phyloP scores from a whole-genome alignment of 2,797 vertebrate species.

The Sus cebifrons region DNA sequence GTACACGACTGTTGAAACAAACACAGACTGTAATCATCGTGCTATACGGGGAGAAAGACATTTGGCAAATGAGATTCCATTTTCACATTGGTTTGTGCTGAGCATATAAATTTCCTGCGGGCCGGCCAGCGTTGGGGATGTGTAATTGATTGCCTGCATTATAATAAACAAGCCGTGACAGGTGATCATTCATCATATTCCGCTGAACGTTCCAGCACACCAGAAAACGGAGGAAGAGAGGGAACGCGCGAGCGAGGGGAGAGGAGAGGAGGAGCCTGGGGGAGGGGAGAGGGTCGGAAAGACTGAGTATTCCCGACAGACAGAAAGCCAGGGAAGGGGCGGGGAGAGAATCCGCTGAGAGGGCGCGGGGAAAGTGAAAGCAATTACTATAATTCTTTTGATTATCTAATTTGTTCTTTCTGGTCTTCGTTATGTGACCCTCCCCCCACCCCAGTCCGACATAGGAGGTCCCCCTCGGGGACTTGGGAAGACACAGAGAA shows the following conservation, averaged over 20 bases:
- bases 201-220: conserved; percentile 89
- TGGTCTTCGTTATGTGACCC: conserved; percentile 70
- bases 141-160: conserved; percentile 98
- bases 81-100: conserved; percentile 90
- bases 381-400: conserved; percentile 84
- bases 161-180: conserved; percentile 98
- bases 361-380: conserved; percentile 36
- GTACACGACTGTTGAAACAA: conserved; percentile 89
- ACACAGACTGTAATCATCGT: conserved; percentile 88
- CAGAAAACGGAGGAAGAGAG: conserved; percentile 67
- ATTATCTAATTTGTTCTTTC: conserved; percentile 84
- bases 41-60: conserved; percentile 88
- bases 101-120: conserved; percentile 94
- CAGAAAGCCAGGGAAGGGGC: neutral
- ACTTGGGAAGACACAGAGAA: conserved; percentile 55
- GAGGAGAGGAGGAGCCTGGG: conserved; percentile 49
- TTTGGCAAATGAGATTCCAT: conserved; percentile 91
- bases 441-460: conserved; percentile 46
- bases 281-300: conserved; percentile 63
- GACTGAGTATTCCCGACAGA: conserved; percentile 51
- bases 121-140: conserved; percentile 92
- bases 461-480: conserved; percentile 30
- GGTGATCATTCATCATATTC: conserved; percentile 96
- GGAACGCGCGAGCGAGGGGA: neutral
- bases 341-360: neutral